Percentiles rank a stretch among this genome's conserved stretches.
Conservation (phyloP, 1,140 invertebrate genomes). For the Drosophila neocordata region DNA sequence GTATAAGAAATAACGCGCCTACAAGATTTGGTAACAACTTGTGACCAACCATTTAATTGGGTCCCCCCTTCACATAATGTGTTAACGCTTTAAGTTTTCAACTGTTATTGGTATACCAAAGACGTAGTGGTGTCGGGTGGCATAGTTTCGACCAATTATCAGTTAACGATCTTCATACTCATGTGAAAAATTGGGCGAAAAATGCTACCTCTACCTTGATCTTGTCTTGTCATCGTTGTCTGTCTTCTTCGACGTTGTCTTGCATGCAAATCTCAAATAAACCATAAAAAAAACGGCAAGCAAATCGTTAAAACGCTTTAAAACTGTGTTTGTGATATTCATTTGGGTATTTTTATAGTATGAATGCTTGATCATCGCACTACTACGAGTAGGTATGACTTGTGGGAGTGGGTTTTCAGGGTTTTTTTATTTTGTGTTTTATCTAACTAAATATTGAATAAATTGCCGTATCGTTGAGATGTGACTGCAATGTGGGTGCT, state of each 20-base stretch:
- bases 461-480: slow-evolving; percentile 41
- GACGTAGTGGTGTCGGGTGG: not conserved
- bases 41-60: not conserved
- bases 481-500: slow-evolving; percentile 44
- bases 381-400: slow-evolving; percentile 22
- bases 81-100: not conserved
- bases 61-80: not conserved
- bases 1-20: not conserved
- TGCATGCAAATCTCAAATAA: slow-evolving; percentile 59
- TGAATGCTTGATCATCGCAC: slow-evolving; percentile 7
- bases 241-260: not conserved
- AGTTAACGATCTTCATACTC: slow-evolving; percentile 14
- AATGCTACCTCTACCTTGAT: slow-evolving; percentile 52
- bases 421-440: slow-evolving; percentile 33
- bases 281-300: slow-evolving; percentile 41
- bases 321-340: slow-evolving; percentile 65
- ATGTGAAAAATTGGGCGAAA: slow-evolving; percentile 38
- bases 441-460: slow-evolving; percentile 43
- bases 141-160: not conserved
- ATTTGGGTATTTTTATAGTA: slow-evolving; percentile 43
- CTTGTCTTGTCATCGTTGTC: slow-evolving; percentile 49
- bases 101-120: not conserved
- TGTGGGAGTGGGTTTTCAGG: slow-evolving; percentile 72
- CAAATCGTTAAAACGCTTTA: slow-evolving; percentile 50
- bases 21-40: not conserved